Evolutionary conservation across 2,797 vertebrate species (phyloP).

Genomic region (Leptodactylus fallax): DNA sequence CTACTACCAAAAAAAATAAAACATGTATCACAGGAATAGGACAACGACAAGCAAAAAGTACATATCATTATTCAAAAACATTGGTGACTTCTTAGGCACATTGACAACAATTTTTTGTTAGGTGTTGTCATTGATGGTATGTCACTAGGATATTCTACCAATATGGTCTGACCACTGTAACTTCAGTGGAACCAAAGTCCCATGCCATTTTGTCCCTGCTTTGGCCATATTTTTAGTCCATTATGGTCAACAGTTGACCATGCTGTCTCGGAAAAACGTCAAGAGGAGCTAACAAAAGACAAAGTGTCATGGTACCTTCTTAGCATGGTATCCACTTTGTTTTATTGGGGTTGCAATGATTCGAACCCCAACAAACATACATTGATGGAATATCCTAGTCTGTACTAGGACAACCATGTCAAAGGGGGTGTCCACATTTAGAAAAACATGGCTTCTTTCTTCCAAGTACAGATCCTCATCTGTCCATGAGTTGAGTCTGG

Average conservation of each 20-base stretch:
- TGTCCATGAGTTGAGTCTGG: too few relatives aligned
- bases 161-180: neutral
- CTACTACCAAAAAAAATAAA: conserved; percentile 63
- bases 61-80: conserved; percentile 19
- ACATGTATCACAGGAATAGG: conserved; percentile 60
- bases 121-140: too few relatives aligned
- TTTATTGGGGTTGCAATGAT: neutral
- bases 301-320: neutral
- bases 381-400: neutral
- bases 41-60: conserved; percentile 40
- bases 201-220: neutral
- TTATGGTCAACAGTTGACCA: neutral
- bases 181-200: neutral
- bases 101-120: neutral
- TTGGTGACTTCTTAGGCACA: neutral
- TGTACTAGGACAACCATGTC: too few relatives aligned
- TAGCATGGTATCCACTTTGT: neutral
- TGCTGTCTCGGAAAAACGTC: neutral
- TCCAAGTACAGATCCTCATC: too few relatives aligned
- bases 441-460: too few relatives aligned
- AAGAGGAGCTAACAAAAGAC: neutral
- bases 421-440: too few relatives aligned
- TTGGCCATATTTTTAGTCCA: neutral
- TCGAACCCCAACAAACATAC: neutral
- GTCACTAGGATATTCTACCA: neutral